Base-by-base conservation (phyloP, 2,113 vertebrate species). In the Megaptera novaeangliae region DNA sequence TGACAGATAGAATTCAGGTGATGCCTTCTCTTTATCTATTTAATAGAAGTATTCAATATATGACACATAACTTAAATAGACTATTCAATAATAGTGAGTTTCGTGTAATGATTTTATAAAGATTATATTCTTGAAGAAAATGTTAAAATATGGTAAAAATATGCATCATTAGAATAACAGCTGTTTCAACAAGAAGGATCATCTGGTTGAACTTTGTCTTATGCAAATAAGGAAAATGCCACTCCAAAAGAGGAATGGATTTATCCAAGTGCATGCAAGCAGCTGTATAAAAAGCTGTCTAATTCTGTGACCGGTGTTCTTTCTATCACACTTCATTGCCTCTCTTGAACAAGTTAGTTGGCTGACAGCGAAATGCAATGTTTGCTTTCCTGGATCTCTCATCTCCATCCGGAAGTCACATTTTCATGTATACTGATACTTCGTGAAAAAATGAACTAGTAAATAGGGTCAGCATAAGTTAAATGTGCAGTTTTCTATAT, bases 11-110 rank as follows among this genome's bases (percentile, higher is more conserved):
- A 72, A 66, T 61, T 34, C 31, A 20, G 80, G 18, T 75, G 39
- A 95, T 96, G 20, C 0, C 15, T 57, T 96, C 6, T 52, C 14
- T 96, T 86, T 86, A 41, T 88, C 88, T 97, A 36, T 84, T 20
- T 82, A 97, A 91, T 52, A 49, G 36, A 64, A 61, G 7, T 63
- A 2, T 89, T 91, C 63, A 94, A 49, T 52, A 27, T 39, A 36
- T 97, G 36, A 90, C 55, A 71, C 80, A 80, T 34, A 93, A 68
- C 34, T 68, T 84, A 74, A 90, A 31, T n/a, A 15, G 7, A 61
- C 4, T 41, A 61, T 23, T 74, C 39, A 84, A 17, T 74, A 78
- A 75, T 2, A 39, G n/a, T n/a, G 39, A 82, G 27, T 39, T 83
- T 84, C 39, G 92, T 57, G 4, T 66, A 80, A 92, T 92, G 7